Evolutionary conservation across 2,797 vertebrate species (phyloP).

Genomic region (Leuciscus waleckii): DNA sequence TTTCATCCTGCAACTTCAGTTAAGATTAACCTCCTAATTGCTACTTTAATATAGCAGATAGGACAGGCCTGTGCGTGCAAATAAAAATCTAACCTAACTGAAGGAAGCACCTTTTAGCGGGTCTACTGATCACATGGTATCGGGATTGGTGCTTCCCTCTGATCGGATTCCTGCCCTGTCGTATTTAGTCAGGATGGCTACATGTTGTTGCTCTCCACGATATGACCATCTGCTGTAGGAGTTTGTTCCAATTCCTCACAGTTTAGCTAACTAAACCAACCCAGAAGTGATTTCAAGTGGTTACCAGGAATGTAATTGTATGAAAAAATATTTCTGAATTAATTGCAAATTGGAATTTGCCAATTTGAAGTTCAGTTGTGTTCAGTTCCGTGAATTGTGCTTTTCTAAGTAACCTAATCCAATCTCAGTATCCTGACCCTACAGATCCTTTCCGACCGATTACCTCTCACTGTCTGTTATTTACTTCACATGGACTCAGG

Average conservation of each 20-base stretch:
- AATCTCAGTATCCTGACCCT: conserved; percentile 54
- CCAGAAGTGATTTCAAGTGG: neutral
- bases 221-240: conserved; percentile 58
- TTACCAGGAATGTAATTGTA: neutral
- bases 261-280: conserved; percentile 14
- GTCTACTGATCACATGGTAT: conserved; percentile 63
- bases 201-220: conserved; percentile 53
- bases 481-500: conserved; percentile 54
- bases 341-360: neutral
- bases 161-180: conserved; percentile 65
- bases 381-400: neutral
- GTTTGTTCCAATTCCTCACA: conserved; percentile 30
- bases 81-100: conserved; percentile 63
- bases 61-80: conserved; percentile 49
- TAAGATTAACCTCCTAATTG: conserved; percentile 56
- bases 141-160: conserved; percentile 58
- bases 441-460: conserved; percentile 60
- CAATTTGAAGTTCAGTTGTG: neutral
- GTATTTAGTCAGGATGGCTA: conserved; percentile 60
- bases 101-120: conserved; percentile 61
- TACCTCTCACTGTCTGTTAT: conserved; percentile 61
- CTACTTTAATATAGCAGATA: conserved; percentile 53
- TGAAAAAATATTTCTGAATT: neutral
- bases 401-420: conserved; percentile 12
- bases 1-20: conserved; percentile 38